Evolutionary conservation across 2,797 vertebrate genomes (phyloP).

Genomic region (Pseudocheirus occidentalis): DNA sequence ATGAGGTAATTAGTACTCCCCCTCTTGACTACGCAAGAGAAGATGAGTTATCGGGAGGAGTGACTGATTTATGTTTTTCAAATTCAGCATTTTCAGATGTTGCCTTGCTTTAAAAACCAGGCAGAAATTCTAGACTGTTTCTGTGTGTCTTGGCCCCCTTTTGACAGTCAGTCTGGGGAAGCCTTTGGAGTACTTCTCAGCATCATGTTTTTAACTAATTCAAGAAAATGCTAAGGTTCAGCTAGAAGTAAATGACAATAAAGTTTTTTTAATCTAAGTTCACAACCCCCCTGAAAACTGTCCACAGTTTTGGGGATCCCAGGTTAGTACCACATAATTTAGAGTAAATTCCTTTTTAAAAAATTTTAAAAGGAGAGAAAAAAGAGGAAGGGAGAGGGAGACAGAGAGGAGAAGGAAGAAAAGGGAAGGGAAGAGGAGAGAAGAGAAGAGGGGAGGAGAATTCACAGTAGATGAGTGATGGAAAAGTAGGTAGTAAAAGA

Average conservation of each 20-base stretch:
- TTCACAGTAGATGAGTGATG: background rate
- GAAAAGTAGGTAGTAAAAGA: background rate
- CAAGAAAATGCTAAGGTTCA: background rate
- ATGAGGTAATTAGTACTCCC: background rate
- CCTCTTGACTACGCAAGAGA: background rate
- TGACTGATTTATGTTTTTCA: background rate
- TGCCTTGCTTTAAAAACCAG: background rate
- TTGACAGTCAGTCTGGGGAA: background rate
- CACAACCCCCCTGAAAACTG: background rate
- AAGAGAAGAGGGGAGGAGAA: background rate
- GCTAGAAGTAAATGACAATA: background rate
- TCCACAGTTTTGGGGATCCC: background rate
- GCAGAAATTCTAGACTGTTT: background rate
- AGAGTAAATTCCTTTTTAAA: background rate
- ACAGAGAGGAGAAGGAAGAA: background rate
- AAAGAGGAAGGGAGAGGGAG: background rate
- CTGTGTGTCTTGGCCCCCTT: background rate
- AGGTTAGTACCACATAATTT: background rate
- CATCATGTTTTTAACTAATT: background rate
- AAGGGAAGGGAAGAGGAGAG: background rate
- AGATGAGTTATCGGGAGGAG: background rate
- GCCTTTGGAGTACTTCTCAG: background rate
- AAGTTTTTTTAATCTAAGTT: background rate
- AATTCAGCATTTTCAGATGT: background rate
- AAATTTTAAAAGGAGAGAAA: background rate